These are phyloP conservation scores for Tenualosa thibaudeaui DNA, from an alignment of 2,797 vertebrate species.

Conservation along the genomic window DNA sequence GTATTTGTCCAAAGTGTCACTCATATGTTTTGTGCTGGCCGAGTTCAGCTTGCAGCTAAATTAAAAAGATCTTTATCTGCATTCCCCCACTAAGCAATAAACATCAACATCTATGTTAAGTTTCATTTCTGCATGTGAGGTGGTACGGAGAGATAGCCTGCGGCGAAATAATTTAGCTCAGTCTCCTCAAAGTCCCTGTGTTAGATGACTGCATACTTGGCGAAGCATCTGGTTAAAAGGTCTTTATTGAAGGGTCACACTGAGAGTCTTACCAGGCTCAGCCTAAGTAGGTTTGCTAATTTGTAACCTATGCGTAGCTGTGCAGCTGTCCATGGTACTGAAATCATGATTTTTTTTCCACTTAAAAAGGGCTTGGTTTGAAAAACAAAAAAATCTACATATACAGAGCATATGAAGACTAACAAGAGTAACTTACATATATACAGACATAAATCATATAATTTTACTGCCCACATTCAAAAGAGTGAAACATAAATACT, in stretches of 20 bases:
- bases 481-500: not conserved
- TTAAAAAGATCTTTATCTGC: slow-evolving; percentile 19
- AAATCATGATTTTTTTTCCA: not conserved
- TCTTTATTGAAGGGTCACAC: not conserved
- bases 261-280: not conserved
- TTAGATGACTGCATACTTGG: not conserved
- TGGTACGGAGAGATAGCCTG: not conserved
- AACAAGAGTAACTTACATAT: too few species aligned
- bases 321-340: not conserved
- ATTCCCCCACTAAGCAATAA: not conserved
- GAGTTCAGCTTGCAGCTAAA: slow-evolving; percentile 14
- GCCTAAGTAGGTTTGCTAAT: not conserved
- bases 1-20: slow-evolving; percentile 32
- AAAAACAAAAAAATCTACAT: too few species aligned
- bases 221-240: not conserved
- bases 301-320: not conserved
- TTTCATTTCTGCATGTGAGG: not conserved
- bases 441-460: not conserved
- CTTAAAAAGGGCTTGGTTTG: too few species aligned
- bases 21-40: slow-evolving; percentile 28
- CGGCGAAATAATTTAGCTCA: not conserved
- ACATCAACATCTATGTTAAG: not conserved
- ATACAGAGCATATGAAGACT: too few species aligned
- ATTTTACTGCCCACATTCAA: not conserved
- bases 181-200: not conserved